Evolutionary conservation across 2,797 vertebrate genomes (phyloP), one percentile per base, ranked within the genome.

Genomic region (Tapirus indicus): DNA sequence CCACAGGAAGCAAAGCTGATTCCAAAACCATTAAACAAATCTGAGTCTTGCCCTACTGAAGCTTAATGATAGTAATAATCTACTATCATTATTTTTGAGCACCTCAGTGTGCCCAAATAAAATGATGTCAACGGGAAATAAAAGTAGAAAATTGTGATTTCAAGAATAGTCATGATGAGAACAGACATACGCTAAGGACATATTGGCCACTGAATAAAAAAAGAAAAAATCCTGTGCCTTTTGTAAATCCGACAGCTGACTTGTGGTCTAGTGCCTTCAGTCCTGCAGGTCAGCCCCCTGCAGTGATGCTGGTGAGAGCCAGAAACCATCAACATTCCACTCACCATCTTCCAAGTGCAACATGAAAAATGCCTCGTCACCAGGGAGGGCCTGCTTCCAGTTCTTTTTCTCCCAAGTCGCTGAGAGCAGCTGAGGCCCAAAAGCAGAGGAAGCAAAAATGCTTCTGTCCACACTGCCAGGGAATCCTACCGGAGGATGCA

Each of bases 311-410:
- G 79, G 27, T 27, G 11, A 27, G 9, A 25, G 38, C 69, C 29
- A 3, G 62, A 54, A 62, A 12, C 10, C 87, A 32, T n/a, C 66
- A 35, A 29, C 41, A 52, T 35, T 80, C 32, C 52, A 17, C 78
- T 79, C 58, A 14, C 60, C n/a, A 1, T 17, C 64, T 52, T 80
- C 93, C 72, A 16, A 52, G 78, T 4, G 47, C 52, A 6, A 44
- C 54, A 3, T 1, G 3, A 47, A 88, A 92, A 86, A 44, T 0
- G 60, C 80, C 77, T 79, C 2, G 66, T 98, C 93, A 98, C 80
- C 23, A 13, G 13, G 27, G 62, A 94, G 68, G 88, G 86, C 88
- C 93, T 5, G 49, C 13, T 6, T 85, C 88, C 94, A 94, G 72
- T 18, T 95, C 80, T 62, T 38, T 87, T 69, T 41, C 91, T 80